A percentile compares a stretch with the other conserved stretches of the same genome.
Evolutionary conservation across 2,797 vertebrate species (phyloP).

Genomic region (Enteromius trimaculatus): DNA sequence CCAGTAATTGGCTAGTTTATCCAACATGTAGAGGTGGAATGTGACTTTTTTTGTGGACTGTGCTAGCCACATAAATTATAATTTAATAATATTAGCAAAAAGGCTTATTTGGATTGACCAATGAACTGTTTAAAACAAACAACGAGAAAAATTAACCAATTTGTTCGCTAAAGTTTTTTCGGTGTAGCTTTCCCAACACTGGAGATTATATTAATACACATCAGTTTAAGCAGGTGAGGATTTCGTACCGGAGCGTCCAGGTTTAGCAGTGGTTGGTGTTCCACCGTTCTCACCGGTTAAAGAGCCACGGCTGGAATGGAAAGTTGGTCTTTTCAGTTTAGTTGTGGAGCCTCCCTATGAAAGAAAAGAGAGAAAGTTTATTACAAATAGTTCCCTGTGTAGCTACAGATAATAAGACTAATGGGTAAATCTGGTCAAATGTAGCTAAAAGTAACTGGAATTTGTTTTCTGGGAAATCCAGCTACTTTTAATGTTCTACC

Average conservation of each 20-base stretch:
- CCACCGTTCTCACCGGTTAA: conserved; percentile 93
- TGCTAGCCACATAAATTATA: not conserved
- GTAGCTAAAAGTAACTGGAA: not conserved
- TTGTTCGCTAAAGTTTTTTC: not conserved
- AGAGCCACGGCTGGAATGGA: conserved; percentile 95
- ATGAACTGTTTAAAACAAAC: not conserved
- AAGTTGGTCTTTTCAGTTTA: conserved; percentile 92
- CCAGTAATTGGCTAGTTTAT: not conserved
- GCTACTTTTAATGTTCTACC: not conserved
- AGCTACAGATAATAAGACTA: not conserved
- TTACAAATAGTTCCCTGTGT: not conserved
- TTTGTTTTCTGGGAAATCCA: conserved; percentile 1
- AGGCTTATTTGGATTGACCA: not conserved
- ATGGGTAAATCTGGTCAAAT: not conserved
- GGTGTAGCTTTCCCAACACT: not conserved
- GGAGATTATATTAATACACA: not conserved
- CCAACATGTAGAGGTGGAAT: not conserved
- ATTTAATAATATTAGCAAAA: not conserved
- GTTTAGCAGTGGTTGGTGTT: conserved; percentile 84
- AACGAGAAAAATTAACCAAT: not conserved
- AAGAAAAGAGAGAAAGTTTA: conserved; percentile 42
- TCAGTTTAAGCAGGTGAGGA: not conserved
- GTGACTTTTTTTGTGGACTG: not conserved
- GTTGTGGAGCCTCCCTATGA: conserved; percentile 86
- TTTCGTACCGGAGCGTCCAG: conserved; percentile 83